Conservation (phyloP, 2,888 invertebrate genomes). For the Chymomyza caudatula region DNA sequence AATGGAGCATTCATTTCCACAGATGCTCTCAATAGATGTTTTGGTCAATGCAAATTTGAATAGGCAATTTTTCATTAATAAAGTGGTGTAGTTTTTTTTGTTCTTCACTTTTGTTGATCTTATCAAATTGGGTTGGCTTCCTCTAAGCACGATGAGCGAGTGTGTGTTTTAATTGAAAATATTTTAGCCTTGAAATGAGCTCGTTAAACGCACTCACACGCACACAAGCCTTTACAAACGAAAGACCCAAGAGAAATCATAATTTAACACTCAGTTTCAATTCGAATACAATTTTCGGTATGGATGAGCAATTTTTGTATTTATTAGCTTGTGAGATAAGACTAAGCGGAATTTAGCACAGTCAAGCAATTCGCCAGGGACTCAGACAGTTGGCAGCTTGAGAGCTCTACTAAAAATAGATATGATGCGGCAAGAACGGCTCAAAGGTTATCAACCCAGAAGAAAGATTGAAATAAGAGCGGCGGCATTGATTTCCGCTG, state of each 20-base stretch:
- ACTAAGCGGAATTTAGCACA: slow-evolving; percentile 13
- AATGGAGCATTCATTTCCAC: neutral
- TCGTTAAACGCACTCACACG: slow-evolving; percentile 11
- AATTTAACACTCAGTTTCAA: neutral
- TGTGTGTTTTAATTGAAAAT: slow-evolving; percentile 58
- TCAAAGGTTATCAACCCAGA: slow-evolving; percentile 40
- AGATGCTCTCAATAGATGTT: slow-evolving; percentile 61
- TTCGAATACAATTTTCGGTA: slow-evolving; percentile 1
- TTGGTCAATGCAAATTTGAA: slow-evolving; percentile 57
- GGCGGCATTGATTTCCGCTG: slow-evolving; percentile 40
- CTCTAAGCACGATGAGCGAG: slow-evolving; percentile 10
- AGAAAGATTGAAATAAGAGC: slow-evolving; percentile 2
- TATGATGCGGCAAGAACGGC: slow-evolving; percentile 46
- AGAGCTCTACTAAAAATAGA: slow-evolving; percentile 52
- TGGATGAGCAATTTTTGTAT: neutral
- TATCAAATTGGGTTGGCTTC: slow-evolving; percentile 56
- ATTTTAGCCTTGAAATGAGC: slow-evolving; percentile 61
- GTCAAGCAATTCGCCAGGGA: neutral
- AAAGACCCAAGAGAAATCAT: neutral
- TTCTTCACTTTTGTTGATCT: slow-evolving; percentile 45
- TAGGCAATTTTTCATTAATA: slow-evolving; percentile 38
- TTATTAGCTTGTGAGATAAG: slow-evolving; percentile 41
- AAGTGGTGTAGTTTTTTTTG: slow-evolving; percentile 19
- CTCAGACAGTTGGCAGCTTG: slow-evolving; percentile 21
- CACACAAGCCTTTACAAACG: slow-evolving; percentile 32